A percentile compares a stretch with the other conserved stretches of the same genome.
These are phyloP conservation scores for Aphodius sticticus DNA, from an alignment of 2,888 invertebrate genomes.

Conservation along the genomic window DNA sequence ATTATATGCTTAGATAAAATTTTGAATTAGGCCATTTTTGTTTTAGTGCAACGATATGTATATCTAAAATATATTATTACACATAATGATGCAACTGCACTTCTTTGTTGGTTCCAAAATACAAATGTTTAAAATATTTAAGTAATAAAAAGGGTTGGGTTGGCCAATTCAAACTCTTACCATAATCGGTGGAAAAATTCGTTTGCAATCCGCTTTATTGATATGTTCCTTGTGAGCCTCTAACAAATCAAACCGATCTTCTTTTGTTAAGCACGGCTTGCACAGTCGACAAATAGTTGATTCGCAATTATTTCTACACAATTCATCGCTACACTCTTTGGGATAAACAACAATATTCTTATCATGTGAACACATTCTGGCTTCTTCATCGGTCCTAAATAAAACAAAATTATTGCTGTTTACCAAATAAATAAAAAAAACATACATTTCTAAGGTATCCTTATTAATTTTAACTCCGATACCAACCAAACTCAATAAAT, in stretches of 20 bases:
- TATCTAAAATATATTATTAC: too few relatives aligned
- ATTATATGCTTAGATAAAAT: too few relatives aligned
- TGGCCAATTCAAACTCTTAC: slow-evolving; percentile 53
- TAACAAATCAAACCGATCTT: slow-evolving; percentile 67
- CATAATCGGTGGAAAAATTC: slow-evolving; percentile 82
- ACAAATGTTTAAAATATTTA: too few relatives aligned
- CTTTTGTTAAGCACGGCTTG: slow-evolving; percentile 73
- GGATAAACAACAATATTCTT: slow-evolving; percentile 83
- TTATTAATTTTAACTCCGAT: slow-evolving; percentile 65
- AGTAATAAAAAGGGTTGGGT: neutral
- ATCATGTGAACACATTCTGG: slow-evolving; percentile 75
- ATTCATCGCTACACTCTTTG: slow-evolving; percentile 67
- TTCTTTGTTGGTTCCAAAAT: too few relatives aligned
- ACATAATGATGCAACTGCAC: too few relatives aligned
- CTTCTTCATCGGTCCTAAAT: slow-evolving; percentile 61
- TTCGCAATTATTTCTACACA: slow-evolving; percentile 70
- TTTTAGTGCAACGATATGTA: too few relatives aligned
- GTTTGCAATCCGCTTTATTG: slow-evolving; percentile 79
- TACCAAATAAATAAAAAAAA: neutral
- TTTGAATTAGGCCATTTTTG: too few relatives aligned
- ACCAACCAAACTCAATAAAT: slow-evolving; percentile 81
- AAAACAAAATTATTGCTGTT: neutral
- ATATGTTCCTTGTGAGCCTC: slow-evolving; percentile 82
- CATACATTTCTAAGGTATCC: slow-evolving; percentile 59
- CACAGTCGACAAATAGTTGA: slow-evolving; percentile 79